Evolutionary conservation across 2,888 invertebrate species (phyloP), one percentile per base, ranked within the genome.

Genomic region (Diaphora mendica): DNA sequence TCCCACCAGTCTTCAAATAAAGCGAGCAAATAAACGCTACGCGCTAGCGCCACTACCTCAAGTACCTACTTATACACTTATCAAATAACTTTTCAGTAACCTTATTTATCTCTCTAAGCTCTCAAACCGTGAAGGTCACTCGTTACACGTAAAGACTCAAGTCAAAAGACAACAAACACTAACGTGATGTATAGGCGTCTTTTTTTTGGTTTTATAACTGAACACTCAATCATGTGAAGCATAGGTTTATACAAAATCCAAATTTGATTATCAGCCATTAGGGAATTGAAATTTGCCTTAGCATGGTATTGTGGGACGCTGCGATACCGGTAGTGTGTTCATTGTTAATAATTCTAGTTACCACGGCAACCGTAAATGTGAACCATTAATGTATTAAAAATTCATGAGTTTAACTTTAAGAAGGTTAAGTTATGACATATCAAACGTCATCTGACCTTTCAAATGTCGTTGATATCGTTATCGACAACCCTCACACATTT

Each of bases 281-380:
- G 44, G 30, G 44, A 48, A 48, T 67, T 13, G 11, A 20, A 67
- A 3, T 67, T 67, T 48, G 20, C 48, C 23, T 30, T 44, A 44
- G 42, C 44, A 5, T 17, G 20, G 30, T 67, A 33, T 9, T 48
- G 1, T 23, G 11, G 30, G 30, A 48, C 20, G 42, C 66, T 30
- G 17, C 26, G 26, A 30, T 39, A 66, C 17, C 26, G 44, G 23
- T 20, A 30, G 44, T 33, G 30, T 48, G 20, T 67, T 62, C 30
- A 62, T 30, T 48, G 44, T 44, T 67, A 44, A 67, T 67, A 11
- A 44, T 66, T 66, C n/a, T 15, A 44, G n/a, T 42, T 44, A 42
- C 42, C 39, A 42, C 7, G 42, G n/a, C n/a, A 66, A 66, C 66
- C 3, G 66, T 26, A 44, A 20, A 20, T 48, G 23, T 4, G 5